phyloP scores from a whole-genome alignment of 2,797 vertebrate species.

The Corythornis leucogaster region DNA sequence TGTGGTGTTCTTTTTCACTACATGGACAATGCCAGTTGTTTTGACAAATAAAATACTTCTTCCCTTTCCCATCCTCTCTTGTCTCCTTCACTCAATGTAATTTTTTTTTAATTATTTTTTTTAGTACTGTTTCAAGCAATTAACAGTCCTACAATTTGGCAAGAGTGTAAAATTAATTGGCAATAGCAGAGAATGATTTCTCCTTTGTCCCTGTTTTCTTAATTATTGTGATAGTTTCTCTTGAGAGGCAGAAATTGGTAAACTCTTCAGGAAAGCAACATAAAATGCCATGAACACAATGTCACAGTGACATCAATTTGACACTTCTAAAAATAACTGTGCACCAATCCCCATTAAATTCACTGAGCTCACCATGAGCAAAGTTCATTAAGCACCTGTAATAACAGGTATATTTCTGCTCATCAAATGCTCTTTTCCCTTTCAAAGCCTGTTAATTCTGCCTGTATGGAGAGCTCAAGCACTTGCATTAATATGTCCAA shows the following conservation, averaged over 20 bases:
- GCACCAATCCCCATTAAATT: not conserved
- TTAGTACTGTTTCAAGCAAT: not conserved
- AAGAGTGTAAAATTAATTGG: not conserved
- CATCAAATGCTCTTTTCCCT: not conserved
- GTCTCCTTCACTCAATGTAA: not conserved
- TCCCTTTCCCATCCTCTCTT: not conserved
- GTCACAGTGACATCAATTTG: not conserved
- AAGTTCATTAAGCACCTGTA: not conserved
- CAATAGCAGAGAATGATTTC: not conserved
- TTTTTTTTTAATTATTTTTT: not conserved
- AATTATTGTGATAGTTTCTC: not conserved
- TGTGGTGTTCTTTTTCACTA: not conserved
- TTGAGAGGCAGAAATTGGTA: not conserved
- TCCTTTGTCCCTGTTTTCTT: constrained; percentile 1
- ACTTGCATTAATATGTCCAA: not conserved
- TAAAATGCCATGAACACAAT: not conserved
- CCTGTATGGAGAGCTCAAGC: not conserved
- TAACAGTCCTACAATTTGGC: not conserved
- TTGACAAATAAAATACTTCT: constrained; percentile 9
- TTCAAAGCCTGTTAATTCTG: not conserved
- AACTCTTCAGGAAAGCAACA: not conserved
- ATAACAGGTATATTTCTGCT: not conserved
- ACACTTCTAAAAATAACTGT: not conserved
- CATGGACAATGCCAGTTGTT: not conserved
- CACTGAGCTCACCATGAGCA: not conserved